Percentiles rank a stretch among this genome's conserved stretches.
Evolutionary conservation across 1,140 invertebrate genomes (phyloP).

Genomic region (Acromyrmex echinatior): DNA sequence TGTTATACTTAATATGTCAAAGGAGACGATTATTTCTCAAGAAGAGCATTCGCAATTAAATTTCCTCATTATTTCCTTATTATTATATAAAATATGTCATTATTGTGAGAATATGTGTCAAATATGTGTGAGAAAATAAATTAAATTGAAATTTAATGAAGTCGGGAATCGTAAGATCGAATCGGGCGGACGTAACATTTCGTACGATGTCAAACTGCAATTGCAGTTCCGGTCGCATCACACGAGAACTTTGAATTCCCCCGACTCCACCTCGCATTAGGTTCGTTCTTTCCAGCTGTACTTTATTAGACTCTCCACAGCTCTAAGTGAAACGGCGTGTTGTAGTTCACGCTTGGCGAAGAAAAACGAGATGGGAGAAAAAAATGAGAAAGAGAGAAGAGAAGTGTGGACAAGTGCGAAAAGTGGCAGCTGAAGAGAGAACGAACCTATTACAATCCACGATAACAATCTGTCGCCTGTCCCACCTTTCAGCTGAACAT

Average conservation of each 20-base stretch:
- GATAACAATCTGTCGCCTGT: slow-evolving; percentile 57
- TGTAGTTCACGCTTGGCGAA: slow-evolving; percentile 13
- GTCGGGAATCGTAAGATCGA: slow-evolving; percentile 19
- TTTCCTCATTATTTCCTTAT: too few relatives aligned
- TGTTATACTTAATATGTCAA: not conserved
- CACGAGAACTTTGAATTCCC: slow-evolving; percentile 43
- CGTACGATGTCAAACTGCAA: slow-evolving; percentile 46
- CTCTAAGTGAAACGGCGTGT: slow-evolving; percentile 33
- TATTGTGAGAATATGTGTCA: not conserved
- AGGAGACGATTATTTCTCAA: not conserved
- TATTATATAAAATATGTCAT: not conserved
- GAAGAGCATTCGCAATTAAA: not conserved
- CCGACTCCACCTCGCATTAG: not conserved
- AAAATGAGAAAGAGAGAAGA: not conserved
- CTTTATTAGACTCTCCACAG: slow-evolving; percentile 48
- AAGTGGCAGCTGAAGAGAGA: slow-evolving; percentile 41
- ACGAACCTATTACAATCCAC: slow-evolving; percentile 48
- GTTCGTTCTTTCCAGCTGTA: slow-evolving; percentile 36
- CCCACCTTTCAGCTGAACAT: not conserved
- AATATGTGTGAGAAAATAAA: not conserved
- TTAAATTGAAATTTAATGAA: too few relatives aligned
- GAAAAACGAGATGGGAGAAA: not conserved
- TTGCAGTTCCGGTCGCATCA: slow-evolving; percentile 48
- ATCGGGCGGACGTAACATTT: slow-evolving; percentile 34
- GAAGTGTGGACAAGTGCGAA: slow-evolving; percentile 34